Percentiles rank a stretch among this genome's conserved stretches.
These are phyloP conservation scores for Cladopsammia gracilis DNA, from an alignment of 64 coral and sea anemone genomes.

Conservation along the genomic window DNA sequence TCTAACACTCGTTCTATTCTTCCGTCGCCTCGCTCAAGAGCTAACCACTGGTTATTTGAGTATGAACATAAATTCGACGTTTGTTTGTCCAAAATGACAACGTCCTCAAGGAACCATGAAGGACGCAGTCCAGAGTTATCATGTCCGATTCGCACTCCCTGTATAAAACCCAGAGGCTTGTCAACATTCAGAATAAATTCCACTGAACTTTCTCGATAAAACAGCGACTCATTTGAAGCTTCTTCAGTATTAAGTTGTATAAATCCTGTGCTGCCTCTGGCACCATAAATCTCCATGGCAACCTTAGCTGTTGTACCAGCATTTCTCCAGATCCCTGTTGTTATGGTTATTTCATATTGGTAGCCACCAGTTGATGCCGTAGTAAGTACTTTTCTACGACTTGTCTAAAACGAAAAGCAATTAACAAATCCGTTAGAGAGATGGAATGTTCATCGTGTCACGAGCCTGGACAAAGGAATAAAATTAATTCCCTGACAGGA, in stretches of 20 bases:
- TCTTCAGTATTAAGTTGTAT: neutral
- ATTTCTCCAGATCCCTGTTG: slow-evolving; percentile 17
- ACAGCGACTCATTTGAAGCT: neutral
- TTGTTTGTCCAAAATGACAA: slow-evolving; percentile 2
- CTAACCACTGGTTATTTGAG: neutral
- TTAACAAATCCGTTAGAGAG: neutral
- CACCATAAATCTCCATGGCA: slow-evolving; percentile 50
- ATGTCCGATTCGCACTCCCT: slow-evolving; percentile 33
- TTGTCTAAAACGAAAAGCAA: neutral
- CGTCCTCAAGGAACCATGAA: slow-evolving; percentile 18
- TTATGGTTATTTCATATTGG: slow-evolving; percentile 29
- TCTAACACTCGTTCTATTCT: slow-evolving; percentile 1
- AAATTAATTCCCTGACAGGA: too few species aligned
- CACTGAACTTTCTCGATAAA: neutral
- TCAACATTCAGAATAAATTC: slow-evolving; percentile 38
- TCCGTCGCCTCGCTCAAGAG: slow-evolving; percentile 33
- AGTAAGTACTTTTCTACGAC: neutral
- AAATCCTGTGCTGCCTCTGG: slow-evolving; percentile 18
- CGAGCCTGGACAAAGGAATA: too few species aligned
- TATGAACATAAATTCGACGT: neutral
- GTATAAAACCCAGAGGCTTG: slow-evolving; percentile 26
- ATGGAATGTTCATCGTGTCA: too few species aligned
- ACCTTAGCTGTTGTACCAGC: slow-evolving; percentile 23
- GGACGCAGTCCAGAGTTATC: slow-evolving; percentile 45
- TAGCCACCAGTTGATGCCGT: neutral